These are phyloP conservation scores for Tupaia chinensis DNA, from an alignment of 2,113 vertebrate species.

Conservation along the genomic window DNA sequence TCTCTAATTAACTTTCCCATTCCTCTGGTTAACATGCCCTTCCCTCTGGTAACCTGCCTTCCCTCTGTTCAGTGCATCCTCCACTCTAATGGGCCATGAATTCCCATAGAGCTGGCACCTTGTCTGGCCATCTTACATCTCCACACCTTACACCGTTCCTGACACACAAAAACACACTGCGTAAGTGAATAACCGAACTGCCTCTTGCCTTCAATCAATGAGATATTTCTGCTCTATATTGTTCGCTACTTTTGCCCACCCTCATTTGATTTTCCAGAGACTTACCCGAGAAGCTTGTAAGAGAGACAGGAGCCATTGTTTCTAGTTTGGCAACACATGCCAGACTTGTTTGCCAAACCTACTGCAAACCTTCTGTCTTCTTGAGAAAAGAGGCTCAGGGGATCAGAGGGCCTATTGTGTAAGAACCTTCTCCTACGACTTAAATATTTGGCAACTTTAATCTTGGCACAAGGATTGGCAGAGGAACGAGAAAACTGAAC, in stretches of 20 bases:
- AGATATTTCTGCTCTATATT: neutral
- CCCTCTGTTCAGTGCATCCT: neutral
- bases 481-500: neutral
- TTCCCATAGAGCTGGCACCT: neutral
- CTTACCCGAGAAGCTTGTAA: neutral
- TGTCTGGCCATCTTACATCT: neutral
- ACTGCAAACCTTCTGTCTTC: slow-evolving; percentile 44
- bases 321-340: slow-evolving; percentile 35
- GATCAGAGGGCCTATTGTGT: slow-evolving; percentile 51
- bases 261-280: neutral
- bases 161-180: neutral
- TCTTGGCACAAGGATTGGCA: slow-evolving; percentile 42
- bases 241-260: neutral
- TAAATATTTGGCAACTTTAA: slow-evolving; percentile 61
- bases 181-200: neutral
- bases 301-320: slow-evolving; percentile 37
- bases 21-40: neutral
- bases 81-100: neutral
- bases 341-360: slow-evolving; percentile 53
- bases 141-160: neutral
- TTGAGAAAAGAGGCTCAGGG: slow-evolving; percentile 33
- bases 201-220: neutral
- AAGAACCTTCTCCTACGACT: slow-evolving; percentile 36
- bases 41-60: neutral
- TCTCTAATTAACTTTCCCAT: neutral